phyloP scores from a whole-genome alignment of 2,113 vertebrate genomes.

The Lycaon pictus region DNA sequence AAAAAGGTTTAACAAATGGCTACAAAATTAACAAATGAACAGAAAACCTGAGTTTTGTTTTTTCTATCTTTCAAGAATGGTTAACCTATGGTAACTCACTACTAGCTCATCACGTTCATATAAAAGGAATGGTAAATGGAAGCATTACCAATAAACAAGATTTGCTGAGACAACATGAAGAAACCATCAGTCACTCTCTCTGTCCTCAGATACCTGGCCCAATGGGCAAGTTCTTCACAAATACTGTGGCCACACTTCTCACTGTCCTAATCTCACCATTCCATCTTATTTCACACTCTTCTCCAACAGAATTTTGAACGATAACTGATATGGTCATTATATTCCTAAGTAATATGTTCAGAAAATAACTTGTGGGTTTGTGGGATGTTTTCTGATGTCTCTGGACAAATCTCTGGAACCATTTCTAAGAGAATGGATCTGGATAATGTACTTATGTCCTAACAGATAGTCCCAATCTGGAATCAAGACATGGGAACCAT shows the following conservation, averaged over 20 bases:
- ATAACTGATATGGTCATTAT: conserved; percentile 1
- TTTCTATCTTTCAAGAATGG: conserved; percentile 3
- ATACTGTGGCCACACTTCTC: background rate
- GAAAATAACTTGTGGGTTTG: background rate
- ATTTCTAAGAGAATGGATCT: background rate
- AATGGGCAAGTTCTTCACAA: background rate
- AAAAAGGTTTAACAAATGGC: background rate
- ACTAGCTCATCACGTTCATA: background rate
- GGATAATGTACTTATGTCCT: background rate
- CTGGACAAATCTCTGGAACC: background rate
- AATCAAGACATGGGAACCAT: conserved; percentile 20
- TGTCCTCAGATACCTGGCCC: background rate
- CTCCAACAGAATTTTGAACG: background rate
- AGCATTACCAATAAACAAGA: background rate
- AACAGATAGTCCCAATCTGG: background rate
- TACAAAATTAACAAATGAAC: background rate
- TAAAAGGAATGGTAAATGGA: background rate
- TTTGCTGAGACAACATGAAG: background rate
- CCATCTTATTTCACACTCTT: conserved; percentile 18
- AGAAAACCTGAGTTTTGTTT: conserved; percentile 16
- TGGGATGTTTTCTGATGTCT: background rate
- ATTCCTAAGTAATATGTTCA: background rate
- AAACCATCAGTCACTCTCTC: background rate
- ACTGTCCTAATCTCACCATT: background rate
- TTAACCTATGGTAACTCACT: background rate